Evolutionary conservation across 37 sponge, comb jelly and placozoan species (phyloP).

Genomic region (Cladorhizidae sp.): DNA sequence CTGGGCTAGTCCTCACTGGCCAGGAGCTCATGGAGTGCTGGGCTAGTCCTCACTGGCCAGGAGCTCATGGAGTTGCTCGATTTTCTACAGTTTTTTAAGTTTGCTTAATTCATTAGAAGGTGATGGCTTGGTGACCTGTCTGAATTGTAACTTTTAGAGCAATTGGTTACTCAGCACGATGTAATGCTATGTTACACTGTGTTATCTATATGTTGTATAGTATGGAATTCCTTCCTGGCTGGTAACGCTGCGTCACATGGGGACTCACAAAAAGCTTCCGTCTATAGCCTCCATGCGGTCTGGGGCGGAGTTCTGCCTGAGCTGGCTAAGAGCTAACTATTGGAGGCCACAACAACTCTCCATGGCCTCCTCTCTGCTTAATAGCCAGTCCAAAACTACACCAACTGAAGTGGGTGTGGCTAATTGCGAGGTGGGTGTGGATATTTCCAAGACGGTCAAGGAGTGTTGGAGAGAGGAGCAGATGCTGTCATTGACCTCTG

Average conservation of each 20-base stretch:
- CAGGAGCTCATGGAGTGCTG: no score
- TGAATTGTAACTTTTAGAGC: no score
- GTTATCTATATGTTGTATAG: no score
- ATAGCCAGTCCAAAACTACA: background rate
- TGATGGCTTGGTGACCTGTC: no score
- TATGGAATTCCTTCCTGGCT: constrained; percentile 41
- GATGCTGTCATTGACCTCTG: background rate
- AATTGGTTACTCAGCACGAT: no score
- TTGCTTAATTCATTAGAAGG: no score
- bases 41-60: no score
- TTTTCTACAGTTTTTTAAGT: no score
- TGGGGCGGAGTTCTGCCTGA: constrained; percentile 32
- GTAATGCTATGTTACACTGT: no score
- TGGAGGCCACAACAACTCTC: constrained; percentile 41
- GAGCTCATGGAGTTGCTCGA: no score
- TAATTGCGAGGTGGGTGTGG: background rate
- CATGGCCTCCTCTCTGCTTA: background rate
- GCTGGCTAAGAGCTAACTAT: constrained; percentile 45
- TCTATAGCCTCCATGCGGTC: constrained; percentile 1
- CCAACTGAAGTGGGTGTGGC: background rate
- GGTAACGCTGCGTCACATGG: constrained; percentile 30
- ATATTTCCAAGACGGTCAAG: no score
- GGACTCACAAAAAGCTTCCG: constrained; percentile 40
- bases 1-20: no score
- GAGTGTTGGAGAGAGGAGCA: background rate